phyloP scores from a whole-genome alignment of 2,888 invertebrate genomes.

The Clunio marinus region DNA sequence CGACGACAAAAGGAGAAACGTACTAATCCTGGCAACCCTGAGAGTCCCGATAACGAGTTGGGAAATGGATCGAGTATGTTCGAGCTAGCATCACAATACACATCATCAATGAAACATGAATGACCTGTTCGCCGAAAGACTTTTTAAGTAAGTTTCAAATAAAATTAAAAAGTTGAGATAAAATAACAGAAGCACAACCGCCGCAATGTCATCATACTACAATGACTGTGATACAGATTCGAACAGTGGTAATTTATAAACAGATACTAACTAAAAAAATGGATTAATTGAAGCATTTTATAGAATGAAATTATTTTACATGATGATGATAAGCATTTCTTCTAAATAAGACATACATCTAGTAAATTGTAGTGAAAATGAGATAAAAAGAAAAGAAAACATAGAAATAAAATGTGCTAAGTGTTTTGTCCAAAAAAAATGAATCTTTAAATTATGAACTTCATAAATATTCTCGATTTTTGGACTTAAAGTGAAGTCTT shows the following conservation, averaged over 20 bases:
- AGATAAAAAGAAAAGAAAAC: not conserved
- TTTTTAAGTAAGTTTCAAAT: conserved; percentile 16
- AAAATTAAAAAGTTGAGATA: not conserved
- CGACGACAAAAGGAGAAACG: conserved; percentile 94
- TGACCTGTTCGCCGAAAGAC: conserved; percentile 35
- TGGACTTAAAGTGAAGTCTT: not conserved
- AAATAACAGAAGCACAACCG: conserved; percentile 18
- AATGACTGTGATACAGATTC: conserved; percentile 39
- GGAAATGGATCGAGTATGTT: conserved; percentile 47
- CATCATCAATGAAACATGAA: conserved; percentile 39
- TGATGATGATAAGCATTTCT: not conserved
- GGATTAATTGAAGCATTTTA: conserved; percentile 26
- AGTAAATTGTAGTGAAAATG: conserved; percentile 15
- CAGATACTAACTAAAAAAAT: not conserved
- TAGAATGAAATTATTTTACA: conserved; percentile 27
- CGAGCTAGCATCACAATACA: conserved; percentile 26
- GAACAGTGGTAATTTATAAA: conserved; percentile 30
- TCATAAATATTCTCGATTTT: not conserved
- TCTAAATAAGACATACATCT: not conserved
- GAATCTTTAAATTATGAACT: no score
- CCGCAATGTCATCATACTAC: conserved; percentile 37
- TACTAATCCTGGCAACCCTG: conserved; percentile 80
- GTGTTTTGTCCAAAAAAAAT: conserved; percentile 38
- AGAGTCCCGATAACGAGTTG: conserved; percentile 64
- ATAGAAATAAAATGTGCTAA: conserved; percentile 33